Percentiles rank a stretch among this genome's conserved stretches.
Evolutionary conservation across 2,797 vertebrate genomes (phyloP).

Genomic region (Alcedo atthis): DNA sequence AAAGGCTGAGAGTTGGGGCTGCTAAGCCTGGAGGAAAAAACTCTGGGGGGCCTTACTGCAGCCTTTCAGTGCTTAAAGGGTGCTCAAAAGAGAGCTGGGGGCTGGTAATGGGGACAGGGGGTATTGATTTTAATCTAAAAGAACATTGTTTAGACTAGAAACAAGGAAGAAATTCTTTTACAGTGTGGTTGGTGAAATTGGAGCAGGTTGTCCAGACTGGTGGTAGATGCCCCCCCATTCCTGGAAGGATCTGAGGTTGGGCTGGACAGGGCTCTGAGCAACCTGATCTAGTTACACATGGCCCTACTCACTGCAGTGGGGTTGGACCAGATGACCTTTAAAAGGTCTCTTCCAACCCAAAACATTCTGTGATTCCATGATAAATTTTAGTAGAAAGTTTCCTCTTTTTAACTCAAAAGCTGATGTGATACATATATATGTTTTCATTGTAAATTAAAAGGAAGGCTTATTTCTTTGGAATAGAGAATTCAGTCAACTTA

Average conservation of each 20-base stretch:
- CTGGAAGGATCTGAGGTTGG: neutral
- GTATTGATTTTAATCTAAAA: neutral
- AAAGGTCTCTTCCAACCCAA: neutral
- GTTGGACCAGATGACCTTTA: neutral
- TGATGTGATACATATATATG: neutral
- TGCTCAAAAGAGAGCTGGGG: neutral
- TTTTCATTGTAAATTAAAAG: neutral
- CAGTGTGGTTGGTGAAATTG: neutral
- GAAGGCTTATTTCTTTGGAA: neutral
- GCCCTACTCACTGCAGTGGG: neutral
- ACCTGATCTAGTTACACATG: neutral
- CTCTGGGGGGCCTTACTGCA: neutral
- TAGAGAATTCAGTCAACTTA: conserved; percentile 61
- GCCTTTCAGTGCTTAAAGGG: neutral
- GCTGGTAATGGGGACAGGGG: neutral
- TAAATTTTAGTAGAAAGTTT: neutral
- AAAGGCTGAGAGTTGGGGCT: neutral
- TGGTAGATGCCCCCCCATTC: neutral
- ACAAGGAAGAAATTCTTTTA: neutral
- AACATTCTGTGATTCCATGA: neutral
- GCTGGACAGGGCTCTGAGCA: neutral
- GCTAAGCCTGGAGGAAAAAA: neutral
- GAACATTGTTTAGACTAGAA: neutral
- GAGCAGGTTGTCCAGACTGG: neutral
- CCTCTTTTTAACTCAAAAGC: neutral